Base-by-base conservation (phyloP, 2,888 invertebrate genomes). In the Microctonus aethiopoides region DNA sequence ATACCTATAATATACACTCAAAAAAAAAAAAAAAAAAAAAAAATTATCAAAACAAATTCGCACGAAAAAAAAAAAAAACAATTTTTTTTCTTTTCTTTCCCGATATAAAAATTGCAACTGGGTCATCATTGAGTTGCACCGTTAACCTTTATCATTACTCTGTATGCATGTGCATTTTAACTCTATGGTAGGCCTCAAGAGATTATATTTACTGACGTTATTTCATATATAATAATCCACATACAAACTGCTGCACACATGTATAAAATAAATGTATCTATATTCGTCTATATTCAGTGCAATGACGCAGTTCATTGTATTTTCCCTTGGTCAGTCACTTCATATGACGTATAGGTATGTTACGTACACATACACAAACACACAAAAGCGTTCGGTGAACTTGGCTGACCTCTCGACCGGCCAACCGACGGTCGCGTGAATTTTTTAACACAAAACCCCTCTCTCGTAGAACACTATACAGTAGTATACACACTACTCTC, bases 371-470 rank as follows among this genome's bases (percentile, higher is more conserved):
- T 20, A 62, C 39, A 16, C 22, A 20, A 29, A 51, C 66, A 60
- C 73, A 73, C 77, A 78, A 80, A 83, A 73, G 71, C 75, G 74
- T 74, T 75, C 75, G 74, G 69, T 75, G 75, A 75, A 74, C 75
- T 75, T 75, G 74, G 72, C 75, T 75, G 75, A 75, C 74, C 75
- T 75, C 73, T 73, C 75, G 72, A 73, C 74, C 74, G 74, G 72
- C 69, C 69, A 59, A 67, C 46, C 67, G 59, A 67, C 67, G 51
- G 67, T 51, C 59, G 59, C 67, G 52, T 68, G 68, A 68, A 68
- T 68, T 68, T 62, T 68, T 68, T 68, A 68, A 67, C 60, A 54
- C 32, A 26, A 26, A 29, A 29, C 54, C 26, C 26, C 54, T 22
- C 54, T 54, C 54, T n/a, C n/a, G n/a, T n/a, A n/a, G 24, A 26